phyloP scores from a whole-genome alignment of 2,888 invertebrate genomes.

The Conus canariensis region DNA sequence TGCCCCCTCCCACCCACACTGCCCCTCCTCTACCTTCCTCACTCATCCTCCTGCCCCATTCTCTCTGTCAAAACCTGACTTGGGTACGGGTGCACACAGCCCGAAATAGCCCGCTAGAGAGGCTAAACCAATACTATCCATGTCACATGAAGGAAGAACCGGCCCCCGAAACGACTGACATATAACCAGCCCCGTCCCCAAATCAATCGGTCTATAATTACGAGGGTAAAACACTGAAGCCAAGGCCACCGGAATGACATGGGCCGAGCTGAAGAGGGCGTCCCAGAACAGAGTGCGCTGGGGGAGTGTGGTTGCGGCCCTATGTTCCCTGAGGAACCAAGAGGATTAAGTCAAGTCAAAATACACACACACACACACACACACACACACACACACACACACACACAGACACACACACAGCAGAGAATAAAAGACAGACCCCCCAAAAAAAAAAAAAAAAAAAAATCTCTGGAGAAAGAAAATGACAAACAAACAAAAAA shows the following conservation, averaged over 20 bases:
- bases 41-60: neutral
- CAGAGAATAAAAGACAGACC: neutral
- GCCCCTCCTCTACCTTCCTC: neutral
- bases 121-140: conserved; percentile 10
- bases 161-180: neutral
- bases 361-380: too few species aligned
- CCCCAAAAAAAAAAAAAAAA: neutral
- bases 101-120: neutral
- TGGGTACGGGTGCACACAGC: neutral
- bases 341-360: too few species aligned
- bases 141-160: conserved; percentile 16
- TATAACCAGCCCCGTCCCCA: neutral
- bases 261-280: too few species aligned
- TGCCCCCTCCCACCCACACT: neutral
- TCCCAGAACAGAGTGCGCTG: too few species aligned
- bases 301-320: too few species aligned
- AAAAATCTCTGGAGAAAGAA: too few species aligned
- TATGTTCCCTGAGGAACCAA: too few species aligned
- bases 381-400: too few species aligned
- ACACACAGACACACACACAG: too few species aligned
- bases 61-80: neutral
- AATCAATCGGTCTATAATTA: too few species aligned
- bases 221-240: neutral
- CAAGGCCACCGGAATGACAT: too few species aligned
- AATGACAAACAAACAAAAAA: too few species aligned